phyloP scores from a whole-genome alignment of 2,797 vertebrate species.

The Vultur gryphus region DNA sequence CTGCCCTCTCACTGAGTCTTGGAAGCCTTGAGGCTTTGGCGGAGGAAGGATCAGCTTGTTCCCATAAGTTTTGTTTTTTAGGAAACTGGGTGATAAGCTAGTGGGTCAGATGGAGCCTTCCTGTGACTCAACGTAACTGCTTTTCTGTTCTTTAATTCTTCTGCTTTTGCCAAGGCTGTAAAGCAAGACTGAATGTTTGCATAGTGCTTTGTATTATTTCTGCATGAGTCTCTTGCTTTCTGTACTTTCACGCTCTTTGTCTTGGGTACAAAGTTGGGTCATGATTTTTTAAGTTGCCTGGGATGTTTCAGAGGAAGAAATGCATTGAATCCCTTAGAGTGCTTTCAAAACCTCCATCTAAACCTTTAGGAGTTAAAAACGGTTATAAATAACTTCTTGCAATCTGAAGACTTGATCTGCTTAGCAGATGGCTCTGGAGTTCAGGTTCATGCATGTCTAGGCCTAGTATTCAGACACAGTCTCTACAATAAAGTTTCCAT shows the following conservation, averaged over 20 bases:
- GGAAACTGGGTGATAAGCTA: background rate
- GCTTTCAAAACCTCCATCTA: background rate
- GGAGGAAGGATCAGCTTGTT: background rate
- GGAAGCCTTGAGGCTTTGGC: background rate
- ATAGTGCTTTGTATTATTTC: background rate
- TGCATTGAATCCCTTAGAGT: background rate
- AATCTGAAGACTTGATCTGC: background rate
- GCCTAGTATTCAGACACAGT: background rate
- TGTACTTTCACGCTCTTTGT: background rate
- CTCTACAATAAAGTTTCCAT: background rate
- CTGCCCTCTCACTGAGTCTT: background rate
- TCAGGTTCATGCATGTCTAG: background rate
- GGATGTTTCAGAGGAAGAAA: background rate
- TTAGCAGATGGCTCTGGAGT: background rate
- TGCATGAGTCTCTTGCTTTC: background rate
- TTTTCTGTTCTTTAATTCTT: background rate
- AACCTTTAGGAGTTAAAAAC: background rate
- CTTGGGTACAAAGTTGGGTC: background rate
- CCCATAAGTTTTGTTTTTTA: background rate
- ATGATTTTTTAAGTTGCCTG: background rate
- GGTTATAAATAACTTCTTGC: background rate
- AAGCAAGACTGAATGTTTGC: background rate
- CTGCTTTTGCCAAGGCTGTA: background rate
- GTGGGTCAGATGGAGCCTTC: background rate
- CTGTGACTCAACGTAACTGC: background rate